Evolutionary conservation across 2,113 vertebrate species (phyloP).

Genomic region (Tyrannus savana): DNA sequence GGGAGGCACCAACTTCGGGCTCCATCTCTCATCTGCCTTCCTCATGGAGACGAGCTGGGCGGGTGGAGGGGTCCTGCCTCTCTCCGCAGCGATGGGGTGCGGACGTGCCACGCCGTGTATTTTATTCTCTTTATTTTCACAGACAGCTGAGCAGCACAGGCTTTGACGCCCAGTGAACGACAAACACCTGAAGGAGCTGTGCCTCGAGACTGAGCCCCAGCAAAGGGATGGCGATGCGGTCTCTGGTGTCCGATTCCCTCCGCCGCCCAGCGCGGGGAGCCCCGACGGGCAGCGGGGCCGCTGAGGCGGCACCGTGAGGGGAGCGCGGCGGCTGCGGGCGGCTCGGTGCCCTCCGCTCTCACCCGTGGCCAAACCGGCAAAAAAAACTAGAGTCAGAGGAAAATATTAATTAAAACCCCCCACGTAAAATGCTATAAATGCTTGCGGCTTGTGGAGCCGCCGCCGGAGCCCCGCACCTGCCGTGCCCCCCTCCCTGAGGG

Average conservation of each 20-base stretch:
- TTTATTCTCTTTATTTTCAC: neutral
- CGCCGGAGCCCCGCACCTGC: neutral
- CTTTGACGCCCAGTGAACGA: accelerated
- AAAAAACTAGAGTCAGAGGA: neutral
- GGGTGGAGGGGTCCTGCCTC: neutral
- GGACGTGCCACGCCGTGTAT: accelerated
- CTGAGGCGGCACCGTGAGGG: neutral
- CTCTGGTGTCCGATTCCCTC: neutral
- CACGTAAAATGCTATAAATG: neutral
- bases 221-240: accelerated
- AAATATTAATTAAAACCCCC: neutral
- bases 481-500: neutral
- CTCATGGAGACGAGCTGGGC: neutral
- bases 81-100: accelerated
- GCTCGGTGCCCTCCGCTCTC: neutral
- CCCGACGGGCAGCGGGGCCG: neutral
- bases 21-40: neutral
- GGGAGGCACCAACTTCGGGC: neutral
- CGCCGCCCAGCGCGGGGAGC: neutral
- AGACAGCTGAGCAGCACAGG: neutral
- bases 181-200: accelerated
- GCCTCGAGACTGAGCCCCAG: neutral
- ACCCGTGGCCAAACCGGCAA: too few relatives aligned
- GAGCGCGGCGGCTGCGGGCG: neutral
- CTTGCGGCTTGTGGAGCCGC: neutral